phyloP scores from a whole-genome alignment of 2,113 vertebrate species.

The Piprites chloris region DNA sequence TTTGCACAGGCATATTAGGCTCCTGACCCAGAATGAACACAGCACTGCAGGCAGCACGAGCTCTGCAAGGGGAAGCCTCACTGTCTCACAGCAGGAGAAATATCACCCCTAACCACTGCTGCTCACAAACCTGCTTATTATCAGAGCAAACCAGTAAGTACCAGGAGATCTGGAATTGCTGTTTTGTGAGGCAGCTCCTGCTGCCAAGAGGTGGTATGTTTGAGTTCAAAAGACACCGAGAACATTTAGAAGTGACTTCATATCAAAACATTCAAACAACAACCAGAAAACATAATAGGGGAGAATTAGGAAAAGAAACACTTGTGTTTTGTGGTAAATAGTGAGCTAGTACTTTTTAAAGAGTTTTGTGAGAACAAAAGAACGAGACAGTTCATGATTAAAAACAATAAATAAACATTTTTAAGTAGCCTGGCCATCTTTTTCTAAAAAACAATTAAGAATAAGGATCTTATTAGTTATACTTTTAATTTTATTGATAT shows the following conservation, averaged over 20 bases:
- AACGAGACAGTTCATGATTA: neutral
- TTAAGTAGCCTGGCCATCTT: neutral
- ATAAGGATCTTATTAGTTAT: neutral
- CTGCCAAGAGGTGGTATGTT: slow-evolving; percentile 54
- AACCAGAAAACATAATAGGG: neutral
- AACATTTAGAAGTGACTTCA: slow-evolving; percentile 38
- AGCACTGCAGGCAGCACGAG: neutral
- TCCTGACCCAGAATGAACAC: neutral
- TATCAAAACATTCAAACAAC: slow-evolving; percentile 47
- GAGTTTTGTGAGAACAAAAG: neutral
- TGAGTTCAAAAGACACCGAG: slow-evolving; percentile 43
- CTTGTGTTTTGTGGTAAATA: slow-evolving; percentile 7
- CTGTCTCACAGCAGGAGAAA: slow-evolving; percentile 18
- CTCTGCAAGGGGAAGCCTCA: neutral
- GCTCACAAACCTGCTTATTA: slow-evolving; percentile 59
- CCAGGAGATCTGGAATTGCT: slow-evolving; percentile 53
- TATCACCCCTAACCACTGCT: slow-evolving; percentile 35
- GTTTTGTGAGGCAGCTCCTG: slow-evolving; percentile 42
- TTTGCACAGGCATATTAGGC: slow-evolving; percentile 10
- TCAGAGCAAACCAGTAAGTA: slow-evolving; percentile 24
- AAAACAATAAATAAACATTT: neutral
- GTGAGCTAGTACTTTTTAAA: slow-evolving; percentile 9
- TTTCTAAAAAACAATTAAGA: neutral
- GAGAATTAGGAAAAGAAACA: neutral
- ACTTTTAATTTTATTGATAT: neutral